These are phyloP conservation scores for Netelia fuscicornis DNA, from an alignment of 2,888 invertebrate species.

Conservation along the genomic window DNA sequence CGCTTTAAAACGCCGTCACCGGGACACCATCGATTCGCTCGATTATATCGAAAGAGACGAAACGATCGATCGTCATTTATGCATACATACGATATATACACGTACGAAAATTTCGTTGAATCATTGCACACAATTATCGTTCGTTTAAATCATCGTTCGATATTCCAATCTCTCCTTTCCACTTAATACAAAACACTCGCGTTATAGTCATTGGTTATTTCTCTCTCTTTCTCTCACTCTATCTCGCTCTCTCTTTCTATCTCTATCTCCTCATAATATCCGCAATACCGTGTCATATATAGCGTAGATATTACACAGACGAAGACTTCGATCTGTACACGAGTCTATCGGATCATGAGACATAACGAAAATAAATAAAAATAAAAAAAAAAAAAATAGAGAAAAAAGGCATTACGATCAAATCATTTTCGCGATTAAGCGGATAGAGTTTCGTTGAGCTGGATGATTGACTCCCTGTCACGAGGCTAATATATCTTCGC, in stretches of 20 bases:
- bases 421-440: slow-evolving; percentile 58
- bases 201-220: slow-evolving; percentile 5
- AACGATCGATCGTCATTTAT: slow-evolving; percentile 2
- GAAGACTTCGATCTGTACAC: slow-evolving; percentile 42
- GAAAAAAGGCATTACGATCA: slow-evolving; percentile 43
- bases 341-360: slow-evolving; percentile 30
- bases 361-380: slow-evolving; percentile 31
- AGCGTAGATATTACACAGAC: slow-evolving; percentile 40
- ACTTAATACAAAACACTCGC: slow-evolving; percentile 7
- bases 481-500: slow-evolving; percentile 45
- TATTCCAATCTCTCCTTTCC: background rate
- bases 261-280: background rate
- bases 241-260: too few species aligned
- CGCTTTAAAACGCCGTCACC: background rate
- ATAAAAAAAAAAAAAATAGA: slow-evolving; percentile 9
- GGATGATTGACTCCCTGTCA: slow-evolving; percentile 41
- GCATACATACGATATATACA: background rate
- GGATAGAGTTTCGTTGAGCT: slow-evolving; percentile 53
- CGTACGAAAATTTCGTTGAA: background rate
- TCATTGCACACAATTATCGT: background rate
- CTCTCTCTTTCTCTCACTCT: background rate
- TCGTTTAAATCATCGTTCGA: slow-evolving; percentile 7
- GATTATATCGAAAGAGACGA: slow-evolving; percentile 1
- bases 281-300: slow-evolving; percentile 12
- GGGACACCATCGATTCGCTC: background rate